Evolutionary conservation across 2,797 vertebrate genomes (phyloP).

Genomic region (Intellagama lesueurii): DNA sequence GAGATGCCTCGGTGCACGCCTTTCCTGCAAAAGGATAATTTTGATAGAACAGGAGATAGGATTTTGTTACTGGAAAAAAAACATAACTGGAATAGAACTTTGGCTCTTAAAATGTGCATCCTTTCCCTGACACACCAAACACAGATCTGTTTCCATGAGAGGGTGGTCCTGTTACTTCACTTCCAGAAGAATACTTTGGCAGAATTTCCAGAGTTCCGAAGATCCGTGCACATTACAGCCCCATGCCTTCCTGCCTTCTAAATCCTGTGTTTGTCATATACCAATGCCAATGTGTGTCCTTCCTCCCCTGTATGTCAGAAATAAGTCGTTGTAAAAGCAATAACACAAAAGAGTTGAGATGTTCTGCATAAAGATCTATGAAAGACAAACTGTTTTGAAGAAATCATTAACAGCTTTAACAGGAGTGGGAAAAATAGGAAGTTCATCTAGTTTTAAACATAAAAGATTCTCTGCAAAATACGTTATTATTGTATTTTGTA

Average conservation of each 20-base stretch:
- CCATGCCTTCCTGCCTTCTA: neutral
- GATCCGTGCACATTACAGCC: neutral
- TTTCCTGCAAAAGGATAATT: no score
- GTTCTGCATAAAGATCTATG: neutral
- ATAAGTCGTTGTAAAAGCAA: neutral
- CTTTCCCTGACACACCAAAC: no score
- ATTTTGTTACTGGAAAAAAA: no score
- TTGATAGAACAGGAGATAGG: no score
- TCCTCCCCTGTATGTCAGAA: neutral
- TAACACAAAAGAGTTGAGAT: neutral
- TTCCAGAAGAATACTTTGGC: neutral
- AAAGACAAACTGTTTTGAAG: neutral
- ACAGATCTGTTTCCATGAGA: neutral
- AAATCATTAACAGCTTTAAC: neutral
- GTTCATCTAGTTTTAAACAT: constrained; percentile 41
- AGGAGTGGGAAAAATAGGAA: neutral
- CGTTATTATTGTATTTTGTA: constrained; percentile 47
- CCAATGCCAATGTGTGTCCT: neutral
- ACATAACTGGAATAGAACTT: no score
- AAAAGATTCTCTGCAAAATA: constrained; percentile 39
- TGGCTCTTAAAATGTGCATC: no score
- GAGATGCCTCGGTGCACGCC: no score
- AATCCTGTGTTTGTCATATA: neutral
- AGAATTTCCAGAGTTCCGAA: neutral
- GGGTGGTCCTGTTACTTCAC: neutral